Evolutionary conservation across 2,888 invertebrate genomes (phyloP).

Genomic region (Ischnura elegans): DNA sequence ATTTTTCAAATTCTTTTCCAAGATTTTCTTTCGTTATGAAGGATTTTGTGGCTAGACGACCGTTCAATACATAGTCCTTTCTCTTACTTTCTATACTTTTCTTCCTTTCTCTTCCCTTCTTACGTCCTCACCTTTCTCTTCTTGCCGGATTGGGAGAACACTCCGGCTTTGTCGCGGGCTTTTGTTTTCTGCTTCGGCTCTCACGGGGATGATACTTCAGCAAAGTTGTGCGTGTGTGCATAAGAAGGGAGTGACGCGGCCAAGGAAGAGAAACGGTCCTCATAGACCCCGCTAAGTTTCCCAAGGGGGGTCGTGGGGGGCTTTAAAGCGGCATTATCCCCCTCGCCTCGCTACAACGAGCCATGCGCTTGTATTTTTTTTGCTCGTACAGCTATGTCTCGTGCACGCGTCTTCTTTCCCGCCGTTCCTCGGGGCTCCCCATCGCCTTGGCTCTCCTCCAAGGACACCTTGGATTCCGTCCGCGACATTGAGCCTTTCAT

Average conservation of each 20-base stretch:
- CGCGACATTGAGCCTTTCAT: constrained; percentile 27
- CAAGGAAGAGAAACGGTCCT: not conserved
- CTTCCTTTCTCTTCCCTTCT: no score
- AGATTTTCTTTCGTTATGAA: no score
- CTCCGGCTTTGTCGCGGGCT: not conserved
- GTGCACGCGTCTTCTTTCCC: constrained; percentile 3
- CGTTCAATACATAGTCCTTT: no score
- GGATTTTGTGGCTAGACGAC: no score
- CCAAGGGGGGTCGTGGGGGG: not conserved
- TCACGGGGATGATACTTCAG: not conserved
- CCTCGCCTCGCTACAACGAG: not conserved
- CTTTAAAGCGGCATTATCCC: constrained; percentile 4
- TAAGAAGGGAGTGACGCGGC: not conserved
- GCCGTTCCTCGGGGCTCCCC: not conserved
- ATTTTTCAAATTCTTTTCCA: no score
- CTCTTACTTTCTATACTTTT: no score
- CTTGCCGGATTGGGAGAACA: not conserved
- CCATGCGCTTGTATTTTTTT: not conserved
- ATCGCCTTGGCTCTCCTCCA: constrained; percentile 42
- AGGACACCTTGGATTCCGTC: constrained; percentile 52
- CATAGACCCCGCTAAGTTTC: not conserved
- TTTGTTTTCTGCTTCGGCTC: not conserved
- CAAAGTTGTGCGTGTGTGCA: not conserved
- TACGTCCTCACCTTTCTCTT: no score
- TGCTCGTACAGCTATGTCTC: not conserved